These are phyloP conservation scores for Hippocampus mohnikei DNA, from an alignment of 2,113 vertebrate species.

Conservation along the genomic window DNA sequence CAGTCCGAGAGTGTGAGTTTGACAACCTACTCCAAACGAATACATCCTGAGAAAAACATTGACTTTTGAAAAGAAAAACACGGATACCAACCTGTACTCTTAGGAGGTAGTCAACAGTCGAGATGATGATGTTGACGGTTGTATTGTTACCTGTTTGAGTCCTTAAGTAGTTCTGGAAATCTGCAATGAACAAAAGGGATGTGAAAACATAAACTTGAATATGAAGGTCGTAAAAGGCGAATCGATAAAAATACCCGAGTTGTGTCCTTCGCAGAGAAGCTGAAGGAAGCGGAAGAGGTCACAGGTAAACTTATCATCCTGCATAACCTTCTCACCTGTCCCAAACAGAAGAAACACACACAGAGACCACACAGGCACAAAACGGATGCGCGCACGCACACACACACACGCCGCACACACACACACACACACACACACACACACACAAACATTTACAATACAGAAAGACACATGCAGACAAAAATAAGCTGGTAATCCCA, in stretches of 20 bases:
- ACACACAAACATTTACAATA: conserved; percentile 14
- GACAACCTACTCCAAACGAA: neutral
- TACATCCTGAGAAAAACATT: neutral
- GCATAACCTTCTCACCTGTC: conserved; percentile 95
- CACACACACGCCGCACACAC: neutral
- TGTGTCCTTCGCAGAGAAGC: conserved; percentile 93
- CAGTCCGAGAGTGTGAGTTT: too few relatives aligned
- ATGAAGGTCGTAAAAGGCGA: too few relatives aligned
- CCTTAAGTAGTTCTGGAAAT: conserved; percentile 96
- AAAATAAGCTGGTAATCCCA: conserved; percentile 9
- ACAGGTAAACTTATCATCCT: conserved; percentile 93
- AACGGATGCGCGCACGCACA: conserved; percentile 17
- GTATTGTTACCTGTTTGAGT: conserved; percentile 97
- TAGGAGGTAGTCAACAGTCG: conserved; percentile 93
- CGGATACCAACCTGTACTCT: conserved; percentile 83
- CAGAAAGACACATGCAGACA: conserved; percentile 13
- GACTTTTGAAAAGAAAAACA: neutral
- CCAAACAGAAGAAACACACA: conserved; percentile 42
- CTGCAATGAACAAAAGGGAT: conserved; percentile 56
- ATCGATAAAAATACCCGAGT: conserved; percentile 79
- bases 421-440: conserved; percentile 24
- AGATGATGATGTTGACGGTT: conserved; percentile 96
- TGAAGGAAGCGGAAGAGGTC: conserved; percentile 97
- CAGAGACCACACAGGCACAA: neutral
- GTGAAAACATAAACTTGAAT: neutral